Percentiles rank a stretch among this genome's conserved stretches.
phyloP scores from a whole-genome alignment of 2,888 invertebrate genomes.

The Scaptomyza caliginosa region DNA sequence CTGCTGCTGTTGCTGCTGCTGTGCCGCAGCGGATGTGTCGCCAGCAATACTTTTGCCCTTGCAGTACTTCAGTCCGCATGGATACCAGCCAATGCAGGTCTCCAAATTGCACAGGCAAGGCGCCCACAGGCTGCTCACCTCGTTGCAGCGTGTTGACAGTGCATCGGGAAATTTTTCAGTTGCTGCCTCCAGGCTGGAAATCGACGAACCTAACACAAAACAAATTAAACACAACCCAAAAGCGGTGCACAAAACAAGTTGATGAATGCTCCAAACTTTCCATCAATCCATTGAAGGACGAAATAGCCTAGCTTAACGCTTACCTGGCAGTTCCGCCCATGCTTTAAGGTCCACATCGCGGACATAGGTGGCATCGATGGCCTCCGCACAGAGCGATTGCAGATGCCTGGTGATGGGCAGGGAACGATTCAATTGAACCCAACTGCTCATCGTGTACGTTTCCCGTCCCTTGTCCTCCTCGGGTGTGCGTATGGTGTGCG shows the following conservation, averaged over 20 bases:
- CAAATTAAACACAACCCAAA: background rate
- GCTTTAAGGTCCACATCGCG: constrained; percentile 90
- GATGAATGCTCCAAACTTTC: no score
- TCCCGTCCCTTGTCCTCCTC: constrained; percentile 95
- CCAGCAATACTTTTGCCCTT: constrained; percentile 88
- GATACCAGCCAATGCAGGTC: constrained; percentile 97
- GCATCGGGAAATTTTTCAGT: constrained; percentile 89
- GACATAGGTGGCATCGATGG: constrained; percentile 90
- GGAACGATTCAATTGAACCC: constrained; percentile 89
- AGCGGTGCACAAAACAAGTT: background rate
- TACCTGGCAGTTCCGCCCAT: constrained; percentile 92
- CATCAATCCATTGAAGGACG: no score
- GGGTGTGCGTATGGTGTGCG: constrained; percentile 93
- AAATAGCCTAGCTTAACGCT: no score
- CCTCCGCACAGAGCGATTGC: constrained; percentile 90
- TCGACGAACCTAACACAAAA: constrained; percentile 87
- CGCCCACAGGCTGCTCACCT: constrained; percentile 88
- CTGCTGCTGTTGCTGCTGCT: constrained; percentile 46
- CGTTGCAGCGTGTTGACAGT: constrained; percentile 86
- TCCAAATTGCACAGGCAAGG: constrained; percentile 94
- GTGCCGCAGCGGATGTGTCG: constrained; percentile 70
- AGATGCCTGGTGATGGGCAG: constrained; percentile 90
- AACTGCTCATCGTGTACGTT: constrained; percentile 92
- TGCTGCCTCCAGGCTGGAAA: constrained; percentile 89
- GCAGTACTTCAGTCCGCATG: constrained; percentile 97